phyloP scores from a whole-genome alignment of 2,888 invertebrate species.

The Biston betularia region DNA sequence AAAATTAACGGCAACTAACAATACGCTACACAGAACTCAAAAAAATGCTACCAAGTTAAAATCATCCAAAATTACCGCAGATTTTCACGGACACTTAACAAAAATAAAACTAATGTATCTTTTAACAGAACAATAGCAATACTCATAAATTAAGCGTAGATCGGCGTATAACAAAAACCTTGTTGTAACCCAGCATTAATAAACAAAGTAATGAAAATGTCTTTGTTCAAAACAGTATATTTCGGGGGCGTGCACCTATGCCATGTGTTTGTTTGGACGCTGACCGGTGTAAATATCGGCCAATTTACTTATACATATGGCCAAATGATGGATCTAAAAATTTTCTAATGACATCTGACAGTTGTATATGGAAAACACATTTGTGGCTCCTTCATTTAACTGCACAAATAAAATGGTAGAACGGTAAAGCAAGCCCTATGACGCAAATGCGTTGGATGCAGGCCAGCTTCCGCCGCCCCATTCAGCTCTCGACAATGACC shows the following conservation, averaged over 20 bases:
- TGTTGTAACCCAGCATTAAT: constrained; percentile 21
- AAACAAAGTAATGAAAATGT: constrained; percentile 29
- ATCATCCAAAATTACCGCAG: too few relatives aligned
- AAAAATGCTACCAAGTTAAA: too few relatives aligned
- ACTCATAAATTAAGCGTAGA: background rate
- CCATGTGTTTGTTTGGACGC: constrained; percentile 29
- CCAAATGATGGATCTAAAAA: background rate
- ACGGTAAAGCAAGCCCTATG: constrained; percentile 51
- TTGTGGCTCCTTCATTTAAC: background rate
- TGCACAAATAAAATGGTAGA: background rate
- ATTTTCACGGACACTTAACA: too few relatives aligned
- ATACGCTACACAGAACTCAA: too few relatives aligned
- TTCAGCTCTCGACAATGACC: constrained; percentile 83
- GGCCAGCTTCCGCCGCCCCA: constrained; percentile 78
- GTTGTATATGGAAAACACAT: background rate
- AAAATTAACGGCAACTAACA: too few relatives aligned
- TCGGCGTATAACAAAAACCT: constrained; percentile 8
- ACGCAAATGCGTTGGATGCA: constrained; percentile 74
- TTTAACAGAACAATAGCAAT: background rate
- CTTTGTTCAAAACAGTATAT: constrained; percentile 42
- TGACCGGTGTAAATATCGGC: constrained; percentile 8
- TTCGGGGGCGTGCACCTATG: constrained; percentile 37
- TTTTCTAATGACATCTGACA: background rate
- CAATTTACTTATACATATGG: background rate
- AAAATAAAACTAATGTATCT: background rate